These are phyloP conservation scores for Chirona hameri DNA, from an alignment of 2,888 invertebrate species.

Conservation along the genomic window DNA sequence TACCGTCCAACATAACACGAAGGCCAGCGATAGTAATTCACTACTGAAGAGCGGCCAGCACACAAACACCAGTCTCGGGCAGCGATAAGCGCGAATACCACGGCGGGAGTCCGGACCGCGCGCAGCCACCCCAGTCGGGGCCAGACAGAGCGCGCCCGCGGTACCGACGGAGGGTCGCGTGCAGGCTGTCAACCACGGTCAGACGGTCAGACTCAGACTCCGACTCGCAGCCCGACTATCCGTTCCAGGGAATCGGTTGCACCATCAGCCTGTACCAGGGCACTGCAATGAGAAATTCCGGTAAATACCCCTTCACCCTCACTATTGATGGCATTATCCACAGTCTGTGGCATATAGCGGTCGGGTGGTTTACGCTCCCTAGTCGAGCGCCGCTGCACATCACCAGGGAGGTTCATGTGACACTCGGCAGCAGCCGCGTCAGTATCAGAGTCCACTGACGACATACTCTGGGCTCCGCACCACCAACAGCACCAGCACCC, in stretches of 20 bases:
- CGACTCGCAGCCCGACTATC: not conserved
- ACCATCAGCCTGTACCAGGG: not conserved
- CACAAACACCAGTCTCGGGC: no score
- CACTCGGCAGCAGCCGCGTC: not conserved
- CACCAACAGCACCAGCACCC: not conserved
- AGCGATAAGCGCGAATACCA: no score
- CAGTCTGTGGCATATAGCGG: not conserved
- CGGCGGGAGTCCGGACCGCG: no score
- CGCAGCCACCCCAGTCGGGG: no score
- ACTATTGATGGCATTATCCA: not conserved
- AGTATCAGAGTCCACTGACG: not conserved
- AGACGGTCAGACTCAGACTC: not conserved
- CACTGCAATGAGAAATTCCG: not conserved
- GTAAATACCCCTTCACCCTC: not conserved
- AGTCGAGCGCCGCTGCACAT: not conserved
- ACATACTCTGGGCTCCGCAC: not conserved
- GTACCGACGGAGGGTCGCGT: no score
- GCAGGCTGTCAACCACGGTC: not conserved
- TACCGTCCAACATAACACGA: no score
- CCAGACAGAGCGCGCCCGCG: no score
- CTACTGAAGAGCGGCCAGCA: no score
- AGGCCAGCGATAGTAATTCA: no score
- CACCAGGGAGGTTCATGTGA: not conserved
- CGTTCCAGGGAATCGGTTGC: not conserved
- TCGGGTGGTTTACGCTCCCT: not conserved